Evolutionary conservation across 2,797 vertebrate genomes (phyloP), one percentile per base, ranked within the genome.

Genomic region (Sebastes taczanowskii): DNA sequence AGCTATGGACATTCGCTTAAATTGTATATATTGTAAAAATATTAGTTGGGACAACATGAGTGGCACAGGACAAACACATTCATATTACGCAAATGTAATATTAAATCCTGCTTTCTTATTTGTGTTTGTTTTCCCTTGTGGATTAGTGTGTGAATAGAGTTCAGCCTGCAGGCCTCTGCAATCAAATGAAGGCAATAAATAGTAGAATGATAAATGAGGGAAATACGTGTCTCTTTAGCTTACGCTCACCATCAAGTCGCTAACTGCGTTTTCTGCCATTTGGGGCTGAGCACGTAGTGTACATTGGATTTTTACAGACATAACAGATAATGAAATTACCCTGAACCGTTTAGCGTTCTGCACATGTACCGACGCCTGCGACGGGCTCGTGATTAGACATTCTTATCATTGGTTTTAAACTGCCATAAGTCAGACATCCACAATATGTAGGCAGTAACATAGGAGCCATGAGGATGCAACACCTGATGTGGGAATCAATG

Each of bases 401-500:
- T 35, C 61, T n/a, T 63, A 22, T 68, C 22, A 35, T 46, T 63
- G 22, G 7, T 74, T 11, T 70, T 63, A 30, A 61, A 67, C 35
- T 42, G 34, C 30, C 35, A 59, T 56, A 49, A 71, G 53, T 61
- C 27, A 69, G 72, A 65, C 60, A 76, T 38, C 30, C 16, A 69
- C 61, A 65, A 63, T 59, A 64, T 60, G 27, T 32, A 74, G 63
- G 75, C 55, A 77, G 23, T 49, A 80, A n/a, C 68, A 63, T 7
- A 22, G 38, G 4, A 63, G 22, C 29, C 53, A 34, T 59, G 7
- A 68, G 59, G 68, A 68, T 35, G n/a, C 46, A 64, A 3, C 71
- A 81, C 30, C 25, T 46, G 38, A 23, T 63, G 46, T 18, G 71
- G 52, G 38, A 82, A 52, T 74, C 80, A 64, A 60, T 80, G 70